phyloP scores from a whole-genome alignment of 2,888 invertebrate species.

The Copidosoma aretas region DNA sequence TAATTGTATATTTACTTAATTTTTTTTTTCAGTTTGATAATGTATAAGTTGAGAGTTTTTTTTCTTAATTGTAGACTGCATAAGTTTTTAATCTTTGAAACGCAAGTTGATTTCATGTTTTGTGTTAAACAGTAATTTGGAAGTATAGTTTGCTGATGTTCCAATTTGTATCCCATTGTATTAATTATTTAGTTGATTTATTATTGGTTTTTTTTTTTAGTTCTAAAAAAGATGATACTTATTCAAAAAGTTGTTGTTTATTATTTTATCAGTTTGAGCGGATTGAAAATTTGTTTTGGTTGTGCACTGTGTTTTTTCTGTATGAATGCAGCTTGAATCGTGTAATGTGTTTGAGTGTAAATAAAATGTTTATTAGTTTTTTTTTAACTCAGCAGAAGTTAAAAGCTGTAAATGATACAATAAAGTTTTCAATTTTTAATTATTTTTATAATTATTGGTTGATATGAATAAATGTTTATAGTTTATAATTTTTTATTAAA shows the following conservation, averaged over 20 bases:
- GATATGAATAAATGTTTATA: background rate
- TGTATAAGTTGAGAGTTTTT: conserved; percentile 2
- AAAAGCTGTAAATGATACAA: conserved; percentile 33
- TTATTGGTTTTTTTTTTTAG: conserved; percentile 21
- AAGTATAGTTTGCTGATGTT: conserved; percentile 6
- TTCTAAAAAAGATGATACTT: conserved; percentile 18
- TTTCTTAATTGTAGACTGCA: too few species aligned
- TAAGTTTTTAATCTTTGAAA: background rate
- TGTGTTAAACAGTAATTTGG: background rate
- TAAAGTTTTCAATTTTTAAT: background rate
- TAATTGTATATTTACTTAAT: conserved; percentile 5
- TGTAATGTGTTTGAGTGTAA: conserved; percentile 28
- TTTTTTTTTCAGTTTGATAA: conserved; percentile 3
- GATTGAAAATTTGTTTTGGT: conserved; percentile 33
- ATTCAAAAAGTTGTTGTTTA: conserved; percentile 12
- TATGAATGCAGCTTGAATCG: conserved; percentile 45
- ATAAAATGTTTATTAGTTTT: conserved; percentile 20
- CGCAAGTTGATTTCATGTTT: background rate
- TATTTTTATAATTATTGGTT: background rate
- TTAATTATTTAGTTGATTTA: background rate
- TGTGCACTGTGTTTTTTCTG: conserved; percentile 47
- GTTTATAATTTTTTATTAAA: background rate
- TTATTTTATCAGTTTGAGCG: conserved; percentile 19
- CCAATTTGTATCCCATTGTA: background rate
- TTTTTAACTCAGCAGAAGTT: conserved; percentile 17